Conservation (phyloP, 2,888 invertebrate genomes). For the Carterocephalus palaemon region DNA sequence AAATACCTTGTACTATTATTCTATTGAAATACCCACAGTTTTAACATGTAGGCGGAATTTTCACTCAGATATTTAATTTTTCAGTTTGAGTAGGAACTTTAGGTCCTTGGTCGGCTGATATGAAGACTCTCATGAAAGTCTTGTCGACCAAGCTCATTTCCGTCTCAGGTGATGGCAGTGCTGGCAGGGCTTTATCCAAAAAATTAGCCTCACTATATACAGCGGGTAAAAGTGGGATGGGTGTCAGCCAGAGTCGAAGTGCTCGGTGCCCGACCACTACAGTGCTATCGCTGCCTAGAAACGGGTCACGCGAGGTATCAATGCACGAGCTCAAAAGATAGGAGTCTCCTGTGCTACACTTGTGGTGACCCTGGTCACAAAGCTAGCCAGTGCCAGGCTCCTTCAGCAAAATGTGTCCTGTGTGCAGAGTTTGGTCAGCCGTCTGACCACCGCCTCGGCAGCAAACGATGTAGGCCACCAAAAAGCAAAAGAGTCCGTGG, state of each 20-base stretch:
- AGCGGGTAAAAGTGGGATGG: slow-evolving; percentile 1
- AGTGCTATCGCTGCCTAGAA: slow-evolving; percentile 28
- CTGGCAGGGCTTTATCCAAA: too few species aligned
- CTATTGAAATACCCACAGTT: too few species aligned
- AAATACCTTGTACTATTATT: too few species aligned
- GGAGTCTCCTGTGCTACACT: slow-evolving; percentile 24
- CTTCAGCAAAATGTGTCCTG: slow-evolving; percentile 16
- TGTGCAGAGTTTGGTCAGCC: slow-evolving; percentile 25
- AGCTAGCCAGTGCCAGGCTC: slow-evolving; percentile 17
- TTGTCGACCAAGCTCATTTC: too few species aligned
- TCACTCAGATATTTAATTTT: too few species aligned
- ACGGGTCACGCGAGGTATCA: slow-evolving; percentile 24
- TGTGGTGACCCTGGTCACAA: slow-evolving; percentile 26
- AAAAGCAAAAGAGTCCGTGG: slow-evolving; percentile 4
- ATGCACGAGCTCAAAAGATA: slow-evolving; percentile 18
- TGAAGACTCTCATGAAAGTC: too few species aligned
- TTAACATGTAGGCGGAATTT: too few species aligned
- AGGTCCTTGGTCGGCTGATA: too few species aligned
- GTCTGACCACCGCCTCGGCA: slow-evolving; percentile 20
- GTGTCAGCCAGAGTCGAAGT: slow-evolving; percentile 15
- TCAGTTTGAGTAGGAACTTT: too few species aligned
- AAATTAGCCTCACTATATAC: too few species aligned
- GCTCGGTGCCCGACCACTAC: slow-evolving; percentile 19
- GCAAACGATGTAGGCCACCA: slow-evolving; percentile 3
- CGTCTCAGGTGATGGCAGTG: too few species aligned